These are phyloP conservation scores for Nezara viridula DNA, from an alignment of 2,888 invertebrate species.

Conservation along the genomic window DNA sequence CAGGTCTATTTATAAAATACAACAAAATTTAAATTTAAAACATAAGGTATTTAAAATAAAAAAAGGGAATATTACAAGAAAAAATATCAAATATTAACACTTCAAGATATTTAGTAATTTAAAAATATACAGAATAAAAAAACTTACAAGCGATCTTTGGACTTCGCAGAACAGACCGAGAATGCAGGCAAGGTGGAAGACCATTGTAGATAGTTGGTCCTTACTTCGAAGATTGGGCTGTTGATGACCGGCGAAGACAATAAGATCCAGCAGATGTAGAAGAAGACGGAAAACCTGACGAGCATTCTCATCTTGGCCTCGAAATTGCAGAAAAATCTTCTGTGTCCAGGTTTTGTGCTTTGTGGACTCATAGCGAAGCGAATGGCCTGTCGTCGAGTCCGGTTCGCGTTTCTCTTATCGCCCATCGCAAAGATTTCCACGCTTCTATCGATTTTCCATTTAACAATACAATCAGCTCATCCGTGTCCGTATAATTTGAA, in stretches of 20 bases:
- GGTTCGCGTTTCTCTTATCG: neutral
- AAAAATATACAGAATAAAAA: neutral
- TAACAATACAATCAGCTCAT: neutral
- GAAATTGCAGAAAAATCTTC: neutral
- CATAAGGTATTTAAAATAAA: too few species aligned
- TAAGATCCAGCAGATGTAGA: neutral
- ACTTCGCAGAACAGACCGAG: neutral
- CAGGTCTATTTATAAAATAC: neutral
- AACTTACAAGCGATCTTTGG: neutral
- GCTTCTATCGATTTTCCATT: neutral
- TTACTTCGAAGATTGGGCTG: constrained; percentile 36
- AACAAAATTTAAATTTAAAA: too few species aligned
- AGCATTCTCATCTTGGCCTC: neutral
- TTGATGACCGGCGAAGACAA: neutral
- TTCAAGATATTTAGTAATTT: neutral
- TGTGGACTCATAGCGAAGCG: neutral
- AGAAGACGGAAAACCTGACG: neutral
- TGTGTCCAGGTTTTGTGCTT: neutral
- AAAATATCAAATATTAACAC: too few species aligned
- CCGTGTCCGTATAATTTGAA: neutral
- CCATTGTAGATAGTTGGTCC: constrained; percentile 50
- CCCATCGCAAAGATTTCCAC: neutral
- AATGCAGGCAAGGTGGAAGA: constrained; percentile 19
- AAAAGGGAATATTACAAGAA: too few species aligned
- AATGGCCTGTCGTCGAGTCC: neutral